Evolutionary conservation across 1,140 invertebrate genomes (phyloP).

Genomic region (Zeugodacus cucurbitae): DNA sequence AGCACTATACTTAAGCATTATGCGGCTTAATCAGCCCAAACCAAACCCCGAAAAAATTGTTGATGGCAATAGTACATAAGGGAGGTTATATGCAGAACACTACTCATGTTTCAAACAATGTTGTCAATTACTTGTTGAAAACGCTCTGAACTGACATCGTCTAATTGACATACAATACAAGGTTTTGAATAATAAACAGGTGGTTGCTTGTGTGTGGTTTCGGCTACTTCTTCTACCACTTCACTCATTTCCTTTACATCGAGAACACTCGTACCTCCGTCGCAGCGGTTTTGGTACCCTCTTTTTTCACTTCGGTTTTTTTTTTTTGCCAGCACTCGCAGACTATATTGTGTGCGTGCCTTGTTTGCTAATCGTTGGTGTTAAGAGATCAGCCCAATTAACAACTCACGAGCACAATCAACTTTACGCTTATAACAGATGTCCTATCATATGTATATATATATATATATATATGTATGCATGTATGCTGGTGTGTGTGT

Average conservation of each 20-base stretch:
- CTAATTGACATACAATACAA: conserved; percentile 27
- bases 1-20: background rate
- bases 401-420: conserved; percentile 12
- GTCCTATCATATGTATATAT: background rate
- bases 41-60: too few relatives aligned
- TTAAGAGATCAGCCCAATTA: conserved; percentile 34
- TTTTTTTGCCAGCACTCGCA: background rate
- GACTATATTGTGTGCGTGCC: background rate
- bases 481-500: background rate
- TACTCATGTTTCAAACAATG: conserved; percentile 16
- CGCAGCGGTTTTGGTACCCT: background rate
- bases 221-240: background rate
- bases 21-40: background rate
- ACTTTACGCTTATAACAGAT: background rate
- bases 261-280: background rate
- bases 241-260: background rate
- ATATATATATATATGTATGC: background rate
- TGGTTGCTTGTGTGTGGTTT: background rate
- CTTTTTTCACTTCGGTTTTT: background rate
- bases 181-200: conserved; percentile 32
- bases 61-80: background rate
- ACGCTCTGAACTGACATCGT: background rate
- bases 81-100: background rate
- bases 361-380: conserved; percentile 24
- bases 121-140: conserved; percentile 20